Conservation (phyloP, 1,140 invertebrate species). For the Acromyrmex heyeri region DNA sequence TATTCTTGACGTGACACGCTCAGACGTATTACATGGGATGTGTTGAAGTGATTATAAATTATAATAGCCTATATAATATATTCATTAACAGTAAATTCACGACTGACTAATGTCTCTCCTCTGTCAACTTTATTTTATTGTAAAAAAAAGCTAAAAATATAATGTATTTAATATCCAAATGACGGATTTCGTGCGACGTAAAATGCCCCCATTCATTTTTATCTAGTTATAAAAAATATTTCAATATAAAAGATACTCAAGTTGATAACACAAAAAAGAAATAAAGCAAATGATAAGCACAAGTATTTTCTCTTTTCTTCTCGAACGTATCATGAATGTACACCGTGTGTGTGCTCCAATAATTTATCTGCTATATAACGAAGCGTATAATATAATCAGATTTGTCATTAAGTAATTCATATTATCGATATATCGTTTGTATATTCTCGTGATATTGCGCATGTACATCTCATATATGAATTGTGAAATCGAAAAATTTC, state of each 20-base stretch:
- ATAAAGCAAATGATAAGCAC: background rate
- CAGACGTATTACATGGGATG: background rate
- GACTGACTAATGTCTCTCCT: background rate
- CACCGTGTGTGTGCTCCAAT: background rate
- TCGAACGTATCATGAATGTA: background rate
- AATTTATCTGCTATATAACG: constrained; percentile 14
- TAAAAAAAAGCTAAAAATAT: background rate
- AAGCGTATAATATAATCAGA: constrained; percentile 14
- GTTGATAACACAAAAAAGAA: background rate
- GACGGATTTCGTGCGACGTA: background rate
- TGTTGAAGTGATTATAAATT: constrained; percentile 22
- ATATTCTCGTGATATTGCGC: background rate
- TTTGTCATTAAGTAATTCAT: background rate
- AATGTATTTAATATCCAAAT: background rate
- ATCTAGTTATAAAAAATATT: background rate
- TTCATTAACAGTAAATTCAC: background rate
- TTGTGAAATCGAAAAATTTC: constrained; percentile 25
- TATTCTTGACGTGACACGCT: background rate
- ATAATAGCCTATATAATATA: background rate
- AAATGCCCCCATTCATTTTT: background rate
- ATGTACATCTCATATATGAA: background rate
- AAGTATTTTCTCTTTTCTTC: background rate
- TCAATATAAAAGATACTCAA: background rate
- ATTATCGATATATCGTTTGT: background rate
- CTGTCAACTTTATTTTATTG: background rate